These are phyloP conservation scores for Drosophila colorata DNA, from an alignment of 2,888 invertebrate species.

Conservation along the genomic window DNA sequence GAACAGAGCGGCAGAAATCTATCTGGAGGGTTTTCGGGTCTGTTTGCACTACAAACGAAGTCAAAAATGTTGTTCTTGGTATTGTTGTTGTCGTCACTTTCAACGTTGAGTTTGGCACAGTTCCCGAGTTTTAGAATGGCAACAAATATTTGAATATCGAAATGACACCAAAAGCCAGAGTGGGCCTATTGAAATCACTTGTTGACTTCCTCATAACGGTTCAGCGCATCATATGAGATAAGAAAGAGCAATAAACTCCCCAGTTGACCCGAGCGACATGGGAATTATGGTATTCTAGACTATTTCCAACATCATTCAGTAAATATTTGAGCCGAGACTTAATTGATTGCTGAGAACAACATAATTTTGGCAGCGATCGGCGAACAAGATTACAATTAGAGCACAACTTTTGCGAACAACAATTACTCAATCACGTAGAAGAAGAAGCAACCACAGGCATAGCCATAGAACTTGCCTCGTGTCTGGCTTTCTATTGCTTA, in stretches of 20 bases:
- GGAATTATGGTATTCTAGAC: conserved; percentile 26
- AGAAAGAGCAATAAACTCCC: conserved; percentile 61
- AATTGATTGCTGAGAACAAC: conserved; percentile 53
- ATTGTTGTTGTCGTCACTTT: conserved; percentile 45
- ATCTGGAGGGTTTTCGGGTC: conserved; percentile 46
- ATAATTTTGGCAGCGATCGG: conserved; percentile 63
- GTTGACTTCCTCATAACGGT: conserved; percentile 64
- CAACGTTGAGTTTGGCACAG: conserved; percentile 51
- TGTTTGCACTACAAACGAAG: conserved; percentile 71
- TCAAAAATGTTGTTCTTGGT: conserved; percentile 16
- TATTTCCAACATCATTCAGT: conserved; percentile 22
- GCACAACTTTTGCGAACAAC: conserved; percentile 46
- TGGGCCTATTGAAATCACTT: conserved; percentile 39
- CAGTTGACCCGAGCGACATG: conserved; percentile 30
- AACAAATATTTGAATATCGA: conserved; percentile 69
- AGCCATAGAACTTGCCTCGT: conserved; percentile 8
- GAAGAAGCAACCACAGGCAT: neutral
- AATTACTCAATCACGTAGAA: conserved; percentile 62
- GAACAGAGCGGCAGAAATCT: conserved; percentile 55
- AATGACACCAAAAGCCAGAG: conserved; percentile 53
- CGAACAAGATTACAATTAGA: conserved; percentile 68
- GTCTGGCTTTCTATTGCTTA: conserved; percentile 40
- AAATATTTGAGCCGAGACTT: conserved; percentile 22
- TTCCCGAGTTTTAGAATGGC: conserved; percentile 56
- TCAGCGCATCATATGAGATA: conserved; percentile 42